Base-by-base conservation (phyloP, 2,888 invertebrate genomes). In the Pachymerium ferrugineum region DNA sequence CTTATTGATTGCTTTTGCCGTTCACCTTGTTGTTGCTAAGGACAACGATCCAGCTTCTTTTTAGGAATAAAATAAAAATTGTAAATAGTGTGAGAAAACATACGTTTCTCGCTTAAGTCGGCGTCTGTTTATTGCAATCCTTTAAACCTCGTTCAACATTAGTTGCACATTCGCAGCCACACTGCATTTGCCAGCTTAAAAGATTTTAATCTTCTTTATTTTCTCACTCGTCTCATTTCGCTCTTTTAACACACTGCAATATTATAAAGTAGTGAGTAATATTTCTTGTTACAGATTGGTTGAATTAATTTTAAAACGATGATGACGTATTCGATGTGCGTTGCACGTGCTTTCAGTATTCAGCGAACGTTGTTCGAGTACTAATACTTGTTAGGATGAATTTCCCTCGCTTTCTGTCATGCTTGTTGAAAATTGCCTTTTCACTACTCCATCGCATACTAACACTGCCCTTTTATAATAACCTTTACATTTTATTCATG, bases 171-270 rank as follows among this genome's bases (percentile, higher is more conserved):
- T 62, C 28, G 25, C 14, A 62, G 62, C 62, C 62, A 62, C 62
- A 62, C 62, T 62, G 62, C 62, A 62, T 62, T 62, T 62, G 62
- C 62, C 10, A 62, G 62, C 62, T 62, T 62, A 62, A 62, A 62
- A 62, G 62, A 62, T 62, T 62, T 62, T 62, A 62, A 62, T 62
- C 62, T 62, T n/a, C 28, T 62, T 62, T 62, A 22, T 62, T 28
- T 62, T 22, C 25, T 28, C 28, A 28, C 62, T 62, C 62, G 62
- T 62, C 62, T 62, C 62, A 62, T 62, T 62, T 62, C 22, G 28
- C 62, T 62, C 62, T 28, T 25, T 62, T 28, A 22, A 62, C 62
- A 62, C 28, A 62, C 62, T 62, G 25, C 12, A 62, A 62, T 62
- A 62, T 62, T 62, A 62, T 62, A 62, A n/a, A n/a, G n/a, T n/a